Percentiles rank a stretch among this genome's conserved stretches.
These are phyloP conservation scores for Philopotamus ludificatus DNA, from an alignment of 1,140 invertebrate species.

Conservation along the genomic window DNA sequence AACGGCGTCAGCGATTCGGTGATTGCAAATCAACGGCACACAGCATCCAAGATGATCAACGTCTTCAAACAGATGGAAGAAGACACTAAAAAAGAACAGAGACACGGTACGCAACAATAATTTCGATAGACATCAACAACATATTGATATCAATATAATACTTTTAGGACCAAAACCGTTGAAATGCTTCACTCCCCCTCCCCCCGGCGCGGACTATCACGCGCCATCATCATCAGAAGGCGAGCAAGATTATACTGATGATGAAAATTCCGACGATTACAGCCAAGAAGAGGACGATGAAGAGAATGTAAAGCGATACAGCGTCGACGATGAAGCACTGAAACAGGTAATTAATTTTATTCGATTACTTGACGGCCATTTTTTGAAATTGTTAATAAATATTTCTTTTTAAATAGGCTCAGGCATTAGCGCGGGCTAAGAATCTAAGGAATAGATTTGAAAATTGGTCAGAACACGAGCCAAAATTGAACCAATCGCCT, in stretches of 20 bases:
- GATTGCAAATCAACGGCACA: conserved; percentile 66
- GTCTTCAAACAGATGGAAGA: conserved; percentile 87
- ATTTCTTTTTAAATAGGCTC: conserved; percentile 57
- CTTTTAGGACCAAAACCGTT: conserved; percentile 71
- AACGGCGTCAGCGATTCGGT: conserved; percentile 57
- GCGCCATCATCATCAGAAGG: conserved; percentile 56
- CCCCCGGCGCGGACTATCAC: conserved; percentile 63
- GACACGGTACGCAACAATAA: conserved; percentile 61
- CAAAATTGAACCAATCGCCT: conserved; percentile 49
- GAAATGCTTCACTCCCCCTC: conserved; percentile 86
- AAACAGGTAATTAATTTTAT: conserved; percentile 57
- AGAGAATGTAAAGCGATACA: conserved; percentile 56
- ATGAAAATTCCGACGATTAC: conserved; percentile 50
- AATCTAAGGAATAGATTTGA: conserved; percentile 89
- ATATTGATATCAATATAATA: conserved; percentile 1
- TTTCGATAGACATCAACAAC: conserved; percentile 35
- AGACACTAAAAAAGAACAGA: conserved; percentile 59
- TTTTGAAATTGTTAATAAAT: background rate
- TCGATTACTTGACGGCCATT: too few species aligned
- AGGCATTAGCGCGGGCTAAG: conserved; percentile 78
- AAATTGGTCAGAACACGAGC: conserved; percentile 78
- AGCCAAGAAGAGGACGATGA: conserved; percentile 64
- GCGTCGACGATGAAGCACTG: conserved; percentile 58
- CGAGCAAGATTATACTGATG: conserved; percentile 52
- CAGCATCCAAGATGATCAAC: conserved; percentile 78